Evolutionary conservation across 2,888 invertebrate genomes (phyloP).

Genomic region (Lottia gigantea): DNA sequence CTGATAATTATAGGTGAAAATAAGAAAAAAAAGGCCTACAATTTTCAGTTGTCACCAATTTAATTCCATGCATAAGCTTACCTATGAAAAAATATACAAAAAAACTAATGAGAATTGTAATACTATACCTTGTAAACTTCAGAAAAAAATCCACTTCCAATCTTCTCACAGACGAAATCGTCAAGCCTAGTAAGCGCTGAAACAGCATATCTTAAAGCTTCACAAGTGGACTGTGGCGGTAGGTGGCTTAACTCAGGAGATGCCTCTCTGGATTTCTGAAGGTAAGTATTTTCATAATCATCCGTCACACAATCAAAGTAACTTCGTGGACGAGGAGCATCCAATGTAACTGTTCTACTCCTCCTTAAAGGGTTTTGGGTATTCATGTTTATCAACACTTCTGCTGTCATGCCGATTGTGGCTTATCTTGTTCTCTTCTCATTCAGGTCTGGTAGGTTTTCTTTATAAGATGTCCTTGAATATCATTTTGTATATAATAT

Average conservation of each 20-base stretch:
- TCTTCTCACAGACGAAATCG: slow-evolving; percentile 92
- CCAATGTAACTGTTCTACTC: slow-evolving; percentile 17
- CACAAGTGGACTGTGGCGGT: slow-evolving; percentile 76
- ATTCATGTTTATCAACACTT: neutral
- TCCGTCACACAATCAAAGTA: slow-evolving; percentile 12
- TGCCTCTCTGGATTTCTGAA: slow-evolving; percentile 18
- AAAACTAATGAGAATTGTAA: too few relatives aligned
- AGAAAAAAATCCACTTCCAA: slow-evolving; percentile 95
- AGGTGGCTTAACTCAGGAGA: slow-evolving; percentile 18
- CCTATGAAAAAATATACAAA: too few relatives aligned
- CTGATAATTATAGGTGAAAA: too few relatives aligned
- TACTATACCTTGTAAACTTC: slow-evolving; percentile 91
- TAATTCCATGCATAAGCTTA: too few relatives aligned
- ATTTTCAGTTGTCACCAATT: too few relatives aligned
- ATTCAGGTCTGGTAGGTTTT: too few relatives aligned
- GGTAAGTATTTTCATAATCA: neutral
- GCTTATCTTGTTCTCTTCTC: too few relatives aligned
- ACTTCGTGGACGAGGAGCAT: slow-evolving; percentile 12
- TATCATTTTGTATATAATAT: too few relatives aligned
- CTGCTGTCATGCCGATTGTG: neutral
- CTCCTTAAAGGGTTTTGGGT: slow-evolving; percentile 17
- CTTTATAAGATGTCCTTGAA: too few relatives aligned
- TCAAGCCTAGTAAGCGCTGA: slow-evolving; percentile 91
- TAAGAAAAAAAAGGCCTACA: too few relatives aligned
- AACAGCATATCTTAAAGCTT: slow-evolving; percentile 90